Evolutionary conservation across 2,797 vertebrate species (phyloP).

Genomic region (Eremophila alpestris): DNA sequence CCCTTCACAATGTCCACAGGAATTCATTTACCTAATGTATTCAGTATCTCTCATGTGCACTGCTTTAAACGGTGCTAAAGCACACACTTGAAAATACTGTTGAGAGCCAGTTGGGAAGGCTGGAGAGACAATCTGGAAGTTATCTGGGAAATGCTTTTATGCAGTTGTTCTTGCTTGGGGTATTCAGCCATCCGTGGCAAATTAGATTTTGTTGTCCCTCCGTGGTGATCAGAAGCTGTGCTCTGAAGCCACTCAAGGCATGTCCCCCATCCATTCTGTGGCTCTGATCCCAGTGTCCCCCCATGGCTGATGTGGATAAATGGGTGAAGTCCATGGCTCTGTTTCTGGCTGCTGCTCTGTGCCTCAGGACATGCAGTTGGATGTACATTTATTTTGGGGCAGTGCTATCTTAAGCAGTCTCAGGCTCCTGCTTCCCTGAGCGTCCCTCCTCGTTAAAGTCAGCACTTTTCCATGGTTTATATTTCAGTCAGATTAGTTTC

Average conservation of each 20-base stretch:
- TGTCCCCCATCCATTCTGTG: not conserved
- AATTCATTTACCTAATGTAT: conserved; percentile 44
- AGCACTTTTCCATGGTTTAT: conserved; percentile 42
- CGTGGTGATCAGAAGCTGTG: not conserved
- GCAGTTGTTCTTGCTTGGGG: not conserved
- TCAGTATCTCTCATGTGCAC: not conserved
- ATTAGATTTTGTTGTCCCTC: not conserved
- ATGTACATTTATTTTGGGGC: conserved; percentile 13
- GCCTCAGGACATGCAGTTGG: not conserved
- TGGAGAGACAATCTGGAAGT: not conserved
- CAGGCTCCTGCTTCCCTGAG: conserved; percentile 19
- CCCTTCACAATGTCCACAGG: conserved; percentile 25
- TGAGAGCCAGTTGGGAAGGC: not conserved
- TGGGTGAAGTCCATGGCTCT: not conserved
- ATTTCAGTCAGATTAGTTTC: conserved; percentile 40
- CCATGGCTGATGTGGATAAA: not conserved
- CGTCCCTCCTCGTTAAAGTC: not conserved
- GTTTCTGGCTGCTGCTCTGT: not conserved
- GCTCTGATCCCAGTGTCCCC: not conserved
- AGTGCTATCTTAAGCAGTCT: not conserved
- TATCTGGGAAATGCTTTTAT: not conserved
- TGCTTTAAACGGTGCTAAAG: conserved; percentile 16
- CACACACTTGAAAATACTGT: not conserved
- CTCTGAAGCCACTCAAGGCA: not conserved
- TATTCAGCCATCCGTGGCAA: not conserved